A percentile compares a stretch with the other conserved stretches of the same genome.
Conservation (phyloP, 2,113 vertebrate genomes). For the Hemichromis elongatus region DNA sequence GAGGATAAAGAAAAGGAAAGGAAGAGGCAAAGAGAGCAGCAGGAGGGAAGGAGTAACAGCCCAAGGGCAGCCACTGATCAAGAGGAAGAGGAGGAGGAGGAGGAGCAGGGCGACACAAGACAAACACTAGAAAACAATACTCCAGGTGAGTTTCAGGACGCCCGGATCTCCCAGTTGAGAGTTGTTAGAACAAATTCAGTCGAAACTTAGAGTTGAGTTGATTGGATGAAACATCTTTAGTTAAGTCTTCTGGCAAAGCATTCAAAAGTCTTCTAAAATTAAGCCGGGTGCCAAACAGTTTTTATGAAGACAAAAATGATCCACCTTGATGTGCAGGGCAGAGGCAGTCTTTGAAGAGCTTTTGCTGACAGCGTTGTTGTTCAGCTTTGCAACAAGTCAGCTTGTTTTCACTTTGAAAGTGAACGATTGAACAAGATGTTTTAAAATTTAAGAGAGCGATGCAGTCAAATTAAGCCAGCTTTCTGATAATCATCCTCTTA, state of each 20-base stretch:
- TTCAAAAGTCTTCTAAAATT: neutral
- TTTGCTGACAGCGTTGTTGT: neutral
- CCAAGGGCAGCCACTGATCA: conserved; percentile 38
- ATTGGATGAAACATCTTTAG: neutral
- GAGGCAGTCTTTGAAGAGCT: neutral
- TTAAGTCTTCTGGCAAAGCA: neutral
- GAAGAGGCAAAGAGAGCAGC: conserved; percentile 47
- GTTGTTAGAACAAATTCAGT: neutral
- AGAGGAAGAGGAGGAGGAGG: conserved; percentile 68
- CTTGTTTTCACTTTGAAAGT: neutral
- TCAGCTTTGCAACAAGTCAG: neutral
- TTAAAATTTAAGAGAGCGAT: neutral
- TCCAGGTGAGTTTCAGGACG: conserved; percentile 61
- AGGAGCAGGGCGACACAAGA: conserved; percentile 70
- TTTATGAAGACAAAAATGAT: neutral
- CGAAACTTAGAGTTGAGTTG: neutral
- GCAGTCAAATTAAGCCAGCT: neutral
- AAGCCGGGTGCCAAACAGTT: neutral
- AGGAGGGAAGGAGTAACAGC: conserved; percentile 47
- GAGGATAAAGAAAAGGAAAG: conserved; percentile 80
- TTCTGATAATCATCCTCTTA: neutral
- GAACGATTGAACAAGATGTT: neutral
- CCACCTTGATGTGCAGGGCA: neutral
- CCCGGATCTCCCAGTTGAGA: neutral
- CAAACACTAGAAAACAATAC: conserved; percentile 71